These are phyloP conservation scores for Apis laboriosa DNA, from an alignment of 1,140 invertebrate genomes.

Conservation along the genomic window DNA sequence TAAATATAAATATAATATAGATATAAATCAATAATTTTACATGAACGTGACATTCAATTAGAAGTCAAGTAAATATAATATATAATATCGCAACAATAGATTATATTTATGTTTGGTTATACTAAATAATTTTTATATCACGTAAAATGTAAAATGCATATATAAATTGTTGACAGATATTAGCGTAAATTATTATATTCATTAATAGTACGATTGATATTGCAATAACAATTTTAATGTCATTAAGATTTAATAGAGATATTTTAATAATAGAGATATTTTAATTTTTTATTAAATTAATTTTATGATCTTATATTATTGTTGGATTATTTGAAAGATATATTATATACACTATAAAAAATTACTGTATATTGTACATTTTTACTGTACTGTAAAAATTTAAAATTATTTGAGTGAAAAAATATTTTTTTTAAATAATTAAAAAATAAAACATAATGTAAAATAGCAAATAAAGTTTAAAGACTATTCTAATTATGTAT, in stretches of 20 bases:
- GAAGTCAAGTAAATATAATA: conserved; percentile 40
- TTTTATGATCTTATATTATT: no score
- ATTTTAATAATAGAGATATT: not conserved
- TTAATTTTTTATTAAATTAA: not conserved
- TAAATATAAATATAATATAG: conserved; percentile 7
- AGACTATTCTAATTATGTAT: not conserved
- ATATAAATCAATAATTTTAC: conserved; percentile 30
- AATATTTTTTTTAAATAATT: not conserved
- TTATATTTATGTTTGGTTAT: conserved; percentile 14
- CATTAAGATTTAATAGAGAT: not conserved
- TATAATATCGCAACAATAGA: conserved; percentile 7
- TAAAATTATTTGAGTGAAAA: no score
- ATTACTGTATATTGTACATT: no score
- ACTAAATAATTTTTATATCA: not conserved
- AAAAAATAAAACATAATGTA: not conserved
- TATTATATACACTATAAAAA: no score
- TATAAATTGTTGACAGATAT: not conserved
- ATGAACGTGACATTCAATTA: conserved; percentile 2
- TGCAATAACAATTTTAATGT: not conserved
- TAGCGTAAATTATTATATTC: not conserved
- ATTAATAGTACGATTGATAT: no score
- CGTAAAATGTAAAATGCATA: not conserved
- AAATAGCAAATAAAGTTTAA: not conserved
- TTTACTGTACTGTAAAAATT: no score
- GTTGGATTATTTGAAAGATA: no score